These are phyloP conservation scores for Leptinotarsa rubiginosa DNA, from an alignment of 2,888 invertebrate genomes.

Conservation along the genomic window DNA sequence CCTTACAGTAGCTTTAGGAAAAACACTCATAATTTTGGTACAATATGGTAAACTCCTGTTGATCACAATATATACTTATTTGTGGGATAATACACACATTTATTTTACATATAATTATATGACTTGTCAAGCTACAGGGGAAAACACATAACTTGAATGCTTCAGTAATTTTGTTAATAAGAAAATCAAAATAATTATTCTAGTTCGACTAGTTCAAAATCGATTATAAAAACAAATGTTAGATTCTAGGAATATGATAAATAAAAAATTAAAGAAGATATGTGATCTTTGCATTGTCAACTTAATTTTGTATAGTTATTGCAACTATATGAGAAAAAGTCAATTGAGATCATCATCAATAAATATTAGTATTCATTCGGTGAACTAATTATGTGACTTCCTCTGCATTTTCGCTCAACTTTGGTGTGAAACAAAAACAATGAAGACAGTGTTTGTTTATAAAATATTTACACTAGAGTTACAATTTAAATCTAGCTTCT, in stretches of 20 bases:
- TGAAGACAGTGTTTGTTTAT: slow-evolving; percentile 59
- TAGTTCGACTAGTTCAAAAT: too few relatives aligned
- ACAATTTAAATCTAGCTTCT: slow-evolving; percentile 33
- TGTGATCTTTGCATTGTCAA: too few relatives aligned
- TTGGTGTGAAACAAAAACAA: slow-evolving; percentile 48
- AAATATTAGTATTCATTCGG: slow-evolving; percentile 43
- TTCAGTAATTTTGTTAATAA: not conserved
- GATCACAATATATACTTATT: slow-evolving; percentile 7
- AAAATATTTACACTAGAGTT: slow-evolving; percentile 52
- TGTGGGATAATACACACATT: slow-evolving; percentile 14
- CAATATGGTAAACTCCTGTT: slow-evolving; percentile 45
- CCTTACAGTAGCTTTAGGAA: slow-evolving; percentile 53
- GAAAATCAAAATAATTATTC: not conserved
- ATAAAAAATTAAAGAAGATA: too few relatives aligned
- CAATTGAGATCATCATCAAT: not conserved
- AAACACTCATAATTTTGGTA: slow-evolving; percentile 63
- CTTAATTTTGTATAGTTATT: not conserved
- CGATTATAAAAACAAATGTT: too few relatives aligned
- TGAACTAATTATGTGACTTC: slow-evolving; percentile 48
- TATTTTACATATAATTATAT: slow-evolving; percentile 10
- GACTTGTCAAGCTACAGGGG: slow-evolving; percentile 1
- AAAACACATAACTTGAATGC: slow-evolving; percentile 1
- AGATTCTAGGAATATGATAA: too few relatives aligned
- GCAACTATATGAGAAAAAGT: not conserved
- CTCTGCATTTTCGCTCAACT: slow-evolving; percentile 49